Evolutionary conservation across 2,113 vertebrate genomes (phyloP).

Genomic region (Phyllostomus hastatus): DNA sequence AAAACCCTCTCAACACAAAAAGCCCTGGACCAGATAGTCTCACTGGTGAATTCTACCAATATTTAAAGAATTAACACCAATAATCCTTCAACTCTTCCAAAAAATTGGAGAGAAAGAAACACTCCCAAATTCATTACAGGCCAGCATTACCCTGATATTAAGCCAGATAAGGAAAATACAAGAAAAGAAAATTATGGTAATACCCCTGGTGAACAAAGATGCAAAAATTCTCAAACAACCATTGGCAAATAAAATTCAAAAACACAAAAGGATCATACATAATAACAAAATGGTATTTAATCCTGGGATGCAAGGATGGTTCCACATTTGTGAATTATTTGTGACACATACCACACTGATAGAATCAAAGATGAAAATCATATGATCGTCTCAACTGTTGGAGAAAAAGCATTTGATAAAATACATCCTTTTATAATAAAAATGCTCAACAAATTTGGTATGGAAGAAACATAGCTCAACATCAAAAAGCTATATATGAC

Average conservation of each 20-base stretch:
- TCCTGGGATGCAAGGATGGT: background rate
- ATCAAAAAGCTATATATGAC: background rate
- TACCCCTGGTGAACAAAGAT: background rate
- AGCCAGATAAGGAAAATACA: background rate
- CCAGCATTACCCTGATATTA: background rate
- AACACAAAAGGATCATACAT: background rate
- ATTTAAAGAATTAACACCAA: background rate
- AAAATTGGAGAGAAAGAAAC: background rate
- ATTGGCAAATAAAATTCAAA: background rate
- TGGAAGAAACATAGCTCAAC: background rate
- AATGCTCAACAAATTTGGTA: background rate
- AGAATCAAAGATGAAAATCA: background rate
- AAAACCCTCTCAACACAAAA: background rate
- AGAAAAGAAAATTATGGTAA: background rate
- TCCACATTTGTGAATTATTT: background rate
- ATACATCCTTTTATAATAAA: background rate
- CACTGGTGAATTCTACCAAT: background rate
- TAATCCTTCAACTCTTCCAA: background rate
- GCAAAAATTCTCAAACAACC: background rate
- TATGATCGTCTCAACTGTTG: background rate
- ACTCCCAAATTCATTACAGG: background rate
- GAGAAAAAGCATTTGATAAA: background rate
- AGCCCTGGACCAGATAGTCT: background rate
- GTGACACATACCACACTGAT: background rate
- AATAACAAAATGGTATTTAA: background rate